Evolutionary conservation across 2,113 vertebrate genomes (phyloP), one percentile per base, ranked within the genome.

Genomic region (Xyrauchen texanus): DNA sequence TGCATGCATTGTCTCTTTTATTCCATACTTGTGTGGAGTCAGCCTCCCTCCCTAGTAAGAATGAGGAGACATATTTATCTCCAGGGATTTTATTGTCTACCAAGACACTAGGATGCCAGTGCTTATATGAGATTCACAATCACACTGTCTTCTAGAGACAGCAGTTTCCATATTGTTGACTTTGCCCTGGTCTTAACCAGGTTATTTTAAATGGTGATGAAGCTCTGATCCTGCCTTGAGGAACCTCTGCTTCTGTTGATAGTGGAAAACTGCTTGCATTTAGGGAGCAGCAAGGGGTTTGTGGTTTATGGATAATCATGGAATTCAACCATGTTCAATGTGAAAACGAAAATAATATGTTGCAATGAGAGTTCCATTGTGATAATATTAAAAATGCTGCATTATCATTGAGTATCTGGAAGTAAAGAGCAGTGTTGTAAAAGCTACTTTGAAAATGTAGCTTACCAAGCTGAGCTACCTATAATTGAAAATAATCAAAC

Each of bases 141-240:
- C 68, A 68, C 44, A 12, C 55, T n/a, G 53, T 79, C 58, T 16
- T 67, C 60, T 78, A 61, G 21, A 71, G 46, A 58, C 47, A 73
- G 76, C 82, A 84, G 80, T 76, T 68, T 75, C 73, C 69, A 57
- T 68, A 61, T 65, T 78, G 68, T 21, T 78, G 44, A 49, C 42
- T 70, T 76, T 45, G 70, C 13, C 62, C 34, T 61, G 6, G 21
- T 65, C 53, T 75, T 58, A 70, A 78, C 13, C 8, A 8, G 60
- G 66, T 16, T 60, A 13, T 72, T 64, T 84, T 15, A 67, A 77
- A 58, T 76, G 66, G 68, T 72, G 68, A 68, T 45, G 12, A 72
- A 61, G 8, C 77, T 57, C 68, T 1, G 16, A 77, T 16, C 44
- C 51, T 60, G 63, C 60, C 63, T 47, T 4, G n/a, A 80, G 80